Base-by-base conservation (phyloP, 2,113 vertebrate genomes). In the Lophius piscatorius region DNA sequence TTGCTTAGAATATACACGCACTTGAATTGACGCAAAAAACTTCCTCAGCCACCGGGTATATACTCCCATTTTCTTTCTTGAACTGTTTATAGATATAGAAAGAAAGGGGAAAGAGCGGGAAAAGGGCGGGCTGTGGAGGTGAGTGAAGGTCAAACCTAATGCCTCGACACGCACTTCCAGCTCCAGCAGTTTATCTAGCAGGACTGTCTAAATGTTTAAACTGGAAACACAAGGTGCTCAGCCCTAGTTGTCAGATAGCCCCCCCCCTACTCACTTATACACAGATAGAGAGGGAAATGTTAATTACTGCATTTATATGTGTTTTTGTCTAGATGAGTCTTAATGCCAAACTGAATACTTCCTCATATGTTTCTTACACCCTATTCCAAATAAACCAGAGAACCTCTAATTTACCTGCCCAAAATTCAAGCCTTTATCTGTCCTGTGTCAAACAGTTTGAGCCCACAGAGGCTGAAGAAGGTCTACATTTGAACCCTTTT, bases 121-220 rank as follows among this genome's bases (percentile, higher is more conserved):
- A 39, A n/a, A 9, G 41, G 24, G 38, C 54, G 28, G 36, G 36
- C 20, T 34, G 54, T 22, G 24, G 16, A 54, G 45, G 58, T 50
- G 46, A 65, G 47, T 57, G 35, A 38, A 68, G 73, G 75, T 82
- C 59, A 55, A 29, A 41, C 40, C 29, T 70, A 74, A 83, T 81
- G 72, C 28, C 66, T 80, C 60, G 9, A 40, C 62, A 67, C 64
- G 72, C 69, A 76, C 72, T 66, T 83, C 78, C 76, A 23, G 24
- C 72, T 76, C 56, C 26, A 52, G 76, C 47, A 79, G 79, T 86
- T 88, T 85, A 88, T 90, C 81, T 72, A 16, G 54, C 52, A 79
- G 81, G 83, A 87, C 89, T 90, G 83, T 89, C 76, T 59, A 74
- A 89, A 84, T 87, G 76, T 89, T 87, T 88, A 82, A 87, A 87